Percentiles rank a stretch among this genome's conserved stretches.
Evolutionary conservation across 1,140 invertebrate species (phyloP).

Genomic region (Carposina sasakii): DNA sequence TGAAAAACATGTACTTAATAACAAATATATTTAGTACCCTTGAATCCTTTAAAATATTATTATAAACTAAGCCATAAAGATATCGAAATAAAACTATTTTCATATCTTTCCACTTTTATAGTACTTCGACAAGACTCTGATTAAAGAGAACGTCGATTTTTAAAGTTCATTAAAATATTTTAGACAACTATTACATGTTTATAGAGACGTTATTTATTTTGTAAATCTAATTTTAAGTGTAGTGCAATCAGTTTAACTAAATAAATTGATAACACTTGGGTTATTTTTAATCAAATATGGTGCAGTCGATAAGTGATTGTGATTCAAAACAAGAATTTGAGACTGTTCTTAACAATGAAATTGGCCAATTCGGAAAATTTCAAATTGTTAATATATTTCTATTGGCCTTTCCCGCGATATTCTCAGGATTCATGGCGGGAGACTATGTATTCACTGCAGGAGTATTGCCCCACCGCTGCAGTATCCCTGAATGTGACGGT

Average conservation of each 20-base stretch:
- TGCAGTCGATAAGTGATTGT: too few relatives aligned
- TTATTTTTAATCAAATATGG: too few relatives aligned
- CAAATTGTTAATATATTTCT: slow-evolving; percentile 48
- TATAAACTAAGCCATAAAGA: not conserved
- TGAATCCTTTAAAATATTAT: not conserved
- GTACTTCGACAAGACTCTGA: too few relatives aligned
- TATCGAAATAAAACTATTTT: not conserved
- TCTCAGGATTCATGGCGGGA: slow-evolving; percentile 50
- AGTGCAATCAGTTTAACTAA: too few relatives aligned
- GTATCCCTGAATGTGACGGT: slow-evolving; percentile 49
- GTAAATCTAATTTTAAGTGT: too few relatives aligned
- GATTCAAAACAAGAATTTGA: slow-evolving; percentile 40
- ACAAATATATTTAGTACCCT: not conserved
- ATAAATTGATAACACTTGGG: too few relatives aligned
- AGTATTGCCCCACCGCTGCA: slow-evolving; percentile 45
- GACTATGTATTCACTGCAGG: slow-evolving; percentile 58
- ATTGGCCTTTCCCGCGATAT: slow-evolving; percentile 34
- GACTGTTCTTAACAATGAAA: slow-evolving; percentile 40
- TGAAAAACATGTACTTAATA: slow-evolving; percentile 4
- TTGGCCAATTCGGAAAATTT: slow-evolving; percentile 54
- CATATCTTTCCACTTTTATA: too few relatives aligned
- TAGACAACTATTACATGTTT: too few relatives aligned
- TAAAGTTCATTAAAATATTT: too few relatives aligned
- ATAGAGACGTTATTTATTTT: too few relatives aligned
- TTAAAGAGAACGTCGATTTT: too few relatives aligned